Evolutionary conservation across 2,797 vertebrate species (phyloP).

Genomic region (Pelobates cultripes): DNA sequence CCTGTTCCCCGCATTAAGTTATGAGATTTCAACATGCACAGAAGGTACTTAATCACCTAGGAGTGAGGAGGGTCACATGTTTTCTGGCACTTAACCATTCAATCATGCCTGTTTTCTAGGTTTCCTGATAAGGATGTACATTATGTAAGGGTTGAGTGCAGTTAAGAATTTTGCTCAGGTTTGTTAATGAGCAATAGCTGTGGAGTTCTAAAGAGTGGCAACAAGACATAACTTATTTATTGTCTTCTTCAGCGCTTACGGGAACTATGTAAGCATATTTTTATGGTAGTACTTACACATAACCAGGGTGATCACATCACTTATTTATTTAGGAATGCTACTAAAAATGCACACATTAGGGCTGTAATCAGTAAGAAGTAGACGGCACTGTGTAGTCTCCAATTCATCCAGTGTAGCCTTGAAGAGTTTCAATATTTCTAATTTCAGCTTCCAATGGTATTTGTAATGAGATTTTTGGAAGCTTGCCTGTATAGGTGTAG

Average conservation of each 20-base stretch:
- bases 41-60: constrained; percentile 14
- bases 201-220: neutral
- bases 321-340: too few species aligned
- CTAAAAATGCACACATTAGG: too few species aligned
- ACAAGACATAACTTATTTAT: neutral
- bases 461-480: too few species aligned
- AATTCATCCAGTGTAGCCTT: too few species aligned
- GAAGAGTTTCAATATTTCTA: too few species aligned
- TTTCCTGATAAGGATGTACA: neutral
- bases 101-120: neutral
- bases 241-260: neutral
- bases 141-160: neutral
- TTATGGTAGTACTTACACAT: neutral
- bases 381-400: too few species aligned
- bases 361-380: too few species aligned
- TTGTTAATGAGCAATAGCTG: neutral
- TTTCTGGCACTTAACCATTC: constrained; percentile 1
- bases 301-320: neutral
- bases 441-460: too few species aligned
- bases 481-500: too few species aligned
- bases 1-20: neutral
- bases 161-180: neutral
- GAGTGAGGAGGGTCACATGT: constrained; percentile 4
- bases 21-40: neutral
- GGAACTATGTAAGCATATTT: neutral